Evolutionary conservation across 2,113 vertebrate genomes (phyloP).

Genomic region (Perca schrenkii): DNA sequence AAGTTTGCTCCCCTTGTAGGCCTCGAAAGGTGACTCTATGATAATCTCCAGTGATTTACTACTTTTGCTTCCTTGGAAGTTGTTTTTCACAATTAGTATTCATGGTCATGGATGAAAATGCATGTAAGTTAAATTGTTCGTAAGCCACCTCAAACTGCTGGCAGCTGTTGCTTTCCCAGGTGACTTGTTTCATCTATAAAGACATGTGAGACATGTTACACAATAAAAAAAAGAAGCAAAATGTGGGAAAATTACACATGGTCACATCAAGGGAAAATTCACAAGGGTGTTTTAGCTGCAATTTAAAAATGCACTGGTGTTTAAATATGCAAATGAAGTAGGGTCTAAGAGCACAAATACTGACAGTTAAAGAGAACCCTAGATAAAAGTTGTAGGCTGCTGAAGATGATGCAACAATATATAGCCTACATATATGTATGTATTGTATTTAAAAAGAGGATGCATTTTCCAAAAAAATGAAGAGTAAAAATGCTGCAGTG

Average conservation of each 20-base stretch:
- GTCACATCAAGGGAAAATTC: slow-evolving; percentile 39
- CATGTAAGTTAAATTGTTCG: slow-evolving; percentile 70
- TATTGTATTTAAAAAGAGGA: background rate
- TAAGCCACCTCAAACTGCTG: slow-evolving; percentile 67
- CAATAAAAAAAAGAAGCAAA: slow-evolving; percentile 8
- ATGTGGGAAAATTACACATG: slow-evolving; percentile 33
- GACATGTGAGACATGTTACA: slow-evolving; percentile 59
- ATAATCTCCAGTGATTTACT: slow-evolving; percentile 27
- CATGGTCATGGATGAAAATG: slow-evolving; percentile 58
- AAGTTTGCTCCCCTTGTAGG: slow-evolving; percentile 12
- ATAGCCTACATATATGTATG: background rate
- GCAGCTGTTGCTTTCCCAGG: slow-evolving; percentile 78
- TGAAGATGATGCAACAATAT: background rate
- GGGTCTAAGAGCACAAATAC: background rate
- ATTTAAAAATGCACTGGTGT: slow-evolving; percentile 7
- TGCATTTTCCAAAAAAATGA: background rate
- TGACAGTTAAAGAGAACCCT: slow-evolving; percentile 24
- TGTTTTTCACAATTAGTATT: slow-evolving; percentile 62
- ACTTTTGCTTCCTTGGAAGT: slow-evolving; percentile 39
- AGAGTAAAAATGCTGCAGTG: slow-evolving; percentile 37
- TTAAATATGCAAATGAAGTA: slow-evolving; percentile 48
- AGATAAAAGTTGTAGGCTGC: background rate
- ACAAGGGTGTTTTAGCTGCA: slow-evolving; percentile 31
- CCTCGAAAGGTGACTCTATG: slow-evolving; percentile 1
- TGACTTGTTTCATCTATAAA: slow-evolving; percentile 78